Evolutionary conservation across 2,113 vertebrate species (phyloP).

Genomic region (Pseudorectes ferrugineus): DNA sequence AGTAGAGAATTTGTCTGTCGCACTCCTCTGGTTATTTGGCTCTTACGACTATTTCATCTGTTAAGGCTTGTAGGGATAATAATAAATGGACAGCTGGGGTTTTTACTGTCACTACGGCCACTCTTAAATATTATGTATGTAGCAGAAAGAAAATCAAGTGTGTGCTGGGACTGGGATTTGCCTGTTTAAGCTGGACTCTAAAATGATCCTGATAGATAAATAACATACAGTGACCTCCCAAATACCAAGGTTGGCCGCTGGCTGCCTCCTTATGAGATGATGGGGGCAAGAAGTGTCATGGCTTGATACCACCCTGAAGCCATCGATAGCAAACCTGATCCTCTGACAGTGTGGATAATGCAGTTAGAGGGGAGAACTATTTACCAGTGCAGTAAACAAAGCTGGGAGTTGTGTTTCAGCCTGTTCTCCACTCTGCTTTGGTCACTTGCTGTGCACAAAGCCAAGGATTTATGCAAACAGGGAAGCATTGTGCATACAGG

Average conservation of each 20-base stretch:
- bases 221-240: not conserved
- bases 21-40: not conserved
- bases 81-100: not conserved
- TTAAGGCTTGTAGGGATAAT: not conserved
- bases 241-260: not conserved
- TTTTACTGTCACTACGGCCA: not conserved
- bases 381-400: not conserved
- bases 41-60: not conserved
- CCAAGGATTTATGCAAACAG: not conserved
- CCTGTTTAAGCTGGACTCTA: not conserved
- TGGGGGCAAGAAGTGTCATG: not conserved
- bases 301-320: not conserved
- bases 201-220: not conserved
- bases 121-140: not conserved
- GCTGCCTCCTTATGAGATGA: not conserved
- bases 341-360: not conserved
- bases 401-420: not conserved
- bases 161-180: not conserved
- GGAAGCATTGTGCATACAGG: not conserved
- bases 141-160: not conserved
- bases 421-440: not conserved
- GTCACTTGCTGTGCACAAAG: not conserved
- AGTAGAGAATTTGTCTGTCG: not conserved
- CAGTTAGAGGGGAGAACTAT: not conserved
- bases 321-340: not conserved